These are phyloP conservation scores for Magallana gigas DNA, from an alignment of 1,140 invertebrate genomes.

Conservation along the genomic window DNA sequence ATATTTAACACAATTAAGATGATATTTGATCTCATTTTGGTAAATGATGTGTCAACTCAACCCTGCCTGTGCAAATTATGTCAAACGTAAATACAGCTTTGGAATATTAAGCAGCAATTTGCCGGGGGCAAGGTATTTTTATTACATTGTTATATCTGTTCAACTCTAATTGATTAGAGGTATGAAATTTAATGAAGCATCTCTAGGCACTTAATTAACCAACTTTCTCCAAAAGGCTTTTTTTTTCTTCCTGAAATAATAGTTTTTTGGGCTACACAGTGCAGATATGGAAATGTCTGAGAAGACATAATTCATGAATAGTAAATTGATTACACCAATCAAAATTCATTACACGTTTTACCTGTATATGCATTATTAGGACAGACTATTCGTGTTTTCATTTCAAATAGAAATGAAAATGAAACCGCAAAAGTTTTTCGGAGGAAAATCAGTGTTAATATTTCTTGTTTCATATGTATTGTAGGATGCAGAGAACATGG, in stretches of 20 bases:
- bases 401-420: not conserved
- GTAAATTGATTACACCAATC: not conserved
- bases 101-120: not conserved
- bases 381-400: not conserved
- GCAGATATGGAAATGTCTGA: not conserved
- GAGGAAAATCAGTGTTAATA: too few species aligned
- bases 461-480: not conserved
- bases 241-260: not conserved
- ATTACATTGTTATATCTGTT: not conserved
- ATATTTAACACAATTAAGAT: not conserved
- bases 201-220: not conserved
- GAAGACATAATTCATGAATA: not conserved
- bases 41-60: not conserved
- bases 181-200: conserved; percentile 9
- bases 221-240: not conserved
- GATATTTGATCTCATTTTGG: conserved; percentile 13
- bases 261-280: not conserved
- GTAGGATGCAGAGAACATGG: not conserved
- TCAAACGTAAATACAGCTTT: not conserved
- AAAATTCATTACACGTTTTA: not conserved
- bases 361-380: not conserved
- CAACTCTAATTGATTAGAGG: not conserved
- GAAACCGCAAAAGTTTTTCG: too few species aligned
- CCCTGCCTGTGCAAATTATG: conserved; percentile 5
- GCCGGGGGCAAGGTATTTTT: conserved; percentile 11